phyloP scores from a whole-genome alignment of 2,797 vertebrate species.

The Melanotaenia pygmaea region DNA sequence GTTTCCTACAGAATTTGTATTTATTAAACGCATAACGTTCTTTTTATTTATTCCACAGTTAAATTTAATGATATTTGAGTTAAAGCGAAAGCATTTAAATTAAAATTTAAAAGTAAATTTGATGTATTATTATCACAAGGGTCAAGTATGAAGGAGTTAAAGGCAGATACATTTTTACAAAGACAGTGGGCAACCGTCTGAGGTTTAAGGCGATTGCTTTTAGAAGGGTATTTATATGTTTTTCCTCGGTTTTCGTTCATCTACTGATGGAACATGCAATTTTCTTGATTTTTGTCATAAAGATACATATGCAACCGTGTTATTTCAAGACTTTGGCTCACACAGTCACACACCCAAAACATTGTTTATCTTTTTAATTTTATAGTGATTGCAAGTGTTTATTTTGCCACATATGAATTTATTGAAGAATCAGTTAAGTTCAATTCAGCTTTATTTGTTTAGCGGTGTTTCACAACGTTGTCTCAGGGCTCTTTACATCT shows the following conservation, averaged over 20 bases:
- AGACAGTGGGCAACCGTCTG: constrained; percentile 3
- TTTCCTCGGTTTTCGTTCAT: background rate
- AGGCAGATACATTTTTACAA: constrained; percentile 3
- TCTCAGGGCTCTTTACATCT: too few relatives aligned
- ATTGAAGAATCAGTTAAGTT: background rate
- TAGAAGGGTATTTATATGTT: constrained; percentile 1
- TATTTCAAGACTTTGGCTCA: constrained; percentile 19
- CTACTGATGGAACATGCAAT: constrained; percentile 19
- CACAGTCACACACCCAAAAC: constrained; percentile 1
- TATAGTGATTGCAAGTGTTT: background rate
- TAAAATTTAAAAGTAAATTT: background rate
- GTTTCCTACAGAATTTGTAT: constrained; percentile 9
- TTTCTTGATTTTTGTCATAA: too few relatives aligned
- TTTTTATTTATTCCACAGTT: constrained; percentile 17
- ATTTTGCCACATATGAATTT: background rate
- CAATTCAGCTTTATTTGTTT: too few relatives aligned
- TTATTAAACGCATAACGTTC: constrained; percentile 1
- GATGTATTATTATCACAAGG: background rate
- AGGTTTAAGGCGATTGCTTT: constrained; percentile 6
- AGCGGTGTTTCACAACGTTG: too few relatives aligned
- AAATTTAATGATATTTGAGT: background rate
- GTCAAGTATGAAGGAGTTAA: background rate
- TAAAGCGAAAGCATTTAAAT: background rate
- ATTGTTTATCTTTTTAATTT: background rate
- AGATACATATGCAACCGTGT: constrained; percentile 10